Base-by-base conservation (phyloP, 2,113 vertebrate genomes). In the Cynopterus brachyotis region DNA sequence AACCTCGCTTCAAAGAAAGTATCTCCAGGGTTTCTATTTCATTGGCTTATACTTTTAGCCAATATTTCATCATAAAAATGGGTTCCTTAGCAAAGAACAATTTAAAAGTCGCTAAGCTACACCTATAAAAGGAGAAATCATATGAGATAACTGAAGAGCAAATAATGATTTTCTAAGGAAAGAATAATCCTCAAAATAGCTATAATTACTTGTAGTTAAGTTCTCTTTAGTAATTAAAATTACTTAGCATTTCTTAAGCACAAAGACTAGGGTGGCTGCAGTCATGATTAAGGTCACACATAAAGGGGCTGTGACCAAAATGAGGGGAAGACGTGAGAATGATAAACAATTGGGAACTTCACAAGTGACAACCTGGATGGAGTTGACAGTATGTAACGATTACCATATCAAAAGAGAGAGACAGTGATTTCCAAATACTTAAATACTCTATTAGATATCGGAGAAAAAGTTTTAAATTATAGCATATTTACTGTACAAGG, bases 401-500 rank as follows among this genome's bases (percentile, higher is more conserved):
- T 64, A 79, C 3, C 17, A 85, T 42, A 96, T 60, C 15, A 83
- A 81, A 96, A 94, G 40, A 70, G 22, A 85, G 5, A 86, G 20
- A 17, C 90, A 66, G 13, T 75, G 26, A 75, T 62, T 92, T 82
- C 50, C 24, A 91, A 96, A 73, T 69, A 92, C 42, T 30, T 86
- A 42, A 89, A 89, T 42, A 93, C 73, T 73, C 30, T 94, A 79
- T 64, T 95, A 91, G 15, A 12, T 47, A 92, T 91, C 35, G 45
- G 28, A 42, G 26, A 81, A 69, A 91, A 76, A 94, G 92, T 59
- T 30, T 76, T 59, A 86, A 95, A 87, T 93, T 70, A 64, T 75
- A 94, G 86, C 40, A 93, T 97, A 98, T 98, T 98, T 99, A 99
- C 99, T 24, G 98, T 99, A 89, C 99, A 99, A 84, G 99, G 99